Evolutionary conservation across 2,113 vertebrate genomes (phyloP), one percentile per base, ranked within the genome.

Genomic region (Danio rerio): DNA sequence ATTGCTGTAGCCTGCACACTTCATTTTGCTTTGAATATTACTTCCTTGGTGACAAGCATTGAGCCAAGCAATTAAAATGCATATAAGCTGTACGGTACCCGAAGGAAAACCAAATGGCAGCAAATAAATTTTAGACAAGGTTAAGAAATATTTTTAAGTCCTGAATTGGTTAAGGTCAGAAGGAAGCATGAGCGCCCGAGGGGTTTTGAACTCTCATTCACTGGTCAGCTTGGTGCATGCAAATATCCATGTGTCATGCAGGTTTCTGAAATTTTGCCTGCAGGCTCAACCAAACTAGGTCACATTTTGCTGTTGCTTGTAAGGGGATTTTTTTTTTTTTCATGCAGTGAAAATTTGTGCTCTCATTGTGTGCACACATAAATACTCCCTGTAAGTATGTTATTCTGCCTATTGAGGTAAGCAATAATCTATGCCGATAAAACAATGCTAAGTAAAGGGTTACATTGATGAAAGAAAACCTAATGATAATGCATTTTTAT

Each of bases 41-140:
- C 68, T 78, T 31, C 55, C 9, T 21, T 59, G 20, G 80, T 65
- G 80, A 50, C 66, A 20, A 74, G 76, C 52, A 66, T 18, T 74
- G 58, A 16, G 45, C 21, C 50, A 74, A 69, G 52, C 69, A 69
- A 80, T 80, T 75, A 85, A 85, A 65, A 55, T 83, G n/a, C 62
- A 83, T 45, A 80, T 82, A 75, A 70, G 76, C 8, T 7, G 5
- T 69, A 63, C 47, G 18, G 55, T 79, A 66, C 61, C 81, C 69
- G n/a, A 61, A 80, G 76, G 80, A 81, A 55, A 16, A 31, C 31
- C 10, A 9, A 74, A 47, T 76, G 47, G 18, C 80, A 69, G 68
- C 16, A 31, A 18, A 61, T 69, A 40, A 21, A 15, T 62, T 76
- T 62, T 52, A 53, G 40, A 73, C 12, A 2, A 49, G 7, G 62